These are phyloP conservation scores for Cheirogaleus major DNA, from an alignment of 2,797 vertebrate species.

Conservation along the genomic window DNA sequence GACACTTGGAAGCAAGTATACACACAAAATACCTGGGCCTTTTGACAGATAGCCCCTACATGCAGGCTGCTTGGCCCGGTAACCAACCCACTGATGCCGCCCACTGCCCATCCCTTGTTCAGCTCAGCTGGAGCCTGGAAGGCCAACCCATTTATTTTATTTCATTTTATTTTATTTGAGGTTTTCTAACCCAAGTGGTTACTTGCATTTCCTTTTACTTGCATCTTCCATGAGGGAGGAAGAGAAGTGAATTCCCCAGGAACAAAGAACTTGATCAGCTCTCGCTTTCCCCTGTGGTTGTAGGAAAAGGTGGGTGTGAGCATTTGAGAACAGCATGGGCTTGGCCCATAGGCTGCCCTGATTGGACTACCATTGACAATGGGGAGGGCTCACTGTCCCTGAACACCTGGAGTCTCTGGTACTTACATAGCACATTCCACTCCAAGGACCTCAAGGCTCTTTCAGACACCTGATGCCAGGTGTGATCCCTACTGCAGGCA, in stretches of 20 bases:
- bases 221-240: conserved; percentile 84
- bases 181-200: conserved; percentile 79
- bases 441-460: conserved; percentile 68
- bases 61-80: conserved; percentile 71
- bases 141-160: conserved; percentile 61
- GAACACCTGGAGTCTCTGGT: conserved; percentile 65
- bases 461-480: conserved; percentile 62
- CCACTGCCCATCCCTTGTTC: conserved; percentile 72
- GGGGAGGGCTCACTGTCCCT: conserved; percentile 70
- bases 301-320: conserved; percentile 83
- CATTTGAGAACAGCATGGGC: conserved; percentile 77
- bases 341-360: conserved; percentile 79
- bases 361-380: conserved; percentile 59
- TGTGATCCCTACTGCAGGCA: conserved; percentile 38
- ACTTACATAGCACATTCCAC: conserved; percentile 68
- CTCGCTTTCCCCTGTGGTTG: conserved; percentile 82
- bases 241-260: conserved; percentile 84
- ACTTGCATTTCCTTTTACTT: conserved; percentile 84
- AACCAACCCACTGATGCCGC: conserved; percentile 72
- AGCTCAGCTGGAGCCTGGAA: conserved; percentile 71
- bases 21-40: conserved; percentile 69
- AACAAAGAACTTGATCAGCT: conserved; percentile 84
- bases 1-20: conserved; percentile 76
- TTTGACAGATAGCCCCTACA: conserved; percentile 62
- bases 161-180: conserved; percentile 68